Percentiles rank a stretch among this genome's conserved stretches.
Conservation (phyloP, 2,113 vertebrate genomes). For the Symphodus melops region DNA sequence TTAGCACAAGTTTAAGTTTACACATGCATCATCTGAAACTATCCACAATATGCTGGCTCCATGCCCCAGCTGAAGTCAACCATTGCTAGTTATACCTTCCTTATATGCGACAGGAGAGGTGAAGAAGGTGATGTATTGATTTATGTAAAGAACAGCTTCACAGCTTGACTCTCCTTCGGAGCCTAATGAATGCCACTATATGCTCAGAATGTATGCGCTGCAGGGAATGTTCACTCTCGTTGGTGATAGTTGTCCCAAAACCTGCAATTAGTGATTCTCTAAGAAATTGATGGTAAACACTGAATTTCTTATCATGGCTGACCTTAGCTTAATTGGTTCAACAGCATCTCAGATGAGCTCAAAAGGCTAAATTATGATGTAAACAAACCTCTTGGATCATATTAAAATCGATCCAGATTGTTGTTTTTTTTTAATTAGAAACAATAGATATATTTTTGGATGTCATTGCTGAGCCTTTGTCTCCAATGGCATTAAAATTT, state of each 20-base stretch:
- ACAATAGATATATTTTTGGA: neutral
- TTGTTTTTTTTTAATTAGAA: neutral
- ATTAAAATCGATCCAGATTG: neutral
- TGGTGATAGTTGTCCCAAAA: neutral
- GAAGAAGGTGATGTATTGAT: slow-evolving; percentile 34
- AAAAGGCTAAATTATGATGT: neutral
- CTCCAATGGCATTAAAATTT: neutral
- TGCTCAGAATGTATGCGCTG: neutral
- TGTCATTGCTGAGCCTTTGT: neutral
- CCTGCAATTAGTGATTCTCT: slow-evolving; percentile 25
- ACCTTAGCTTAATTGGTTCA: slow-evolving; percentile 5
- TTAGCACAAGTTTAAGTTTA: neutral
- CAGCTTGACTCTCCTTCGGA: slow-evolving; percentile 18
- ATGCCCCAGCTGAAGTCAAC: neutral
- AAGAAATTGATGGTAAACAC: neutral
- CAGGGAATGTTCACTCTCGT: neutral
- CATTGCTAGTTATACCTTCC: neutral
- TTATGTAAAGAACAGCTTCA: slow-evolving; percentile 28
- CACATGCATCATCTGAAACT: neutral
- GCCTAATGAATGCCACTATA: slow-evolving; percentile 25
- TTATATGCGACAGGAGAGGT: slow-evolving; percentile 12
- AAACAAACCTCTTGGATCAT: neutral
- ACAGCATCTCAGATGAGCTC: neutral
- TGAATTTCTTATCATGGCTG: neutral
- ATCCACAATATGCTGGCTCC: neutral